Percentiles rank a stretch among this genome's conserved stretches.
Evolutionary conservation across 2,888 invertebrate species (phyloP).

Genomic region (Siphonodentalium dalli): DNA sequence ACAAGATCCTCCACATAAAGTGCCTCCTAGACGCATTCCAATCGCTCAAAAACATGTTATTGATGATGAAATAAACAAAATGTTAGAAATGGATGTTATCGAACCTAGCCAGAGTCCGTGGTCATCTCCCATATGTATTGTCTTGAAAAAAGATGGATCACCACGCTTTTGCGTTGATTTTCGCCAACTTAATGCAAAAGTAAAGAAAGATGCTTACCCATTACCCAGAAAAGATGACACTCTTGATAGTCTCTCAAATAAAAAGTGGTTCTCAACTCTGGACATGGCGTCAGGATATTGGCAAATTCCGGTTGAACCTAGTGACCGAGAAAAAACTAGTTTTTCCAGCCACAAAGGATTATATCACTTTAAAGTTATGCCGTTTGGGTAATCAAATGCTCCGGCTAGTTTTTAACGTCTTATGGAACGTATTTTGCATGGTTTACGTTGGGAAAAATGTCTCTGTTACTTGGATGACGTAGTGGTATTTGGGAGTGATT

Average conservation of each 20-base stretch:
- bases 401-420: background rate
- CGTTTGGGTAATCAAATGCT: background rate
- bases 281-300: slow-evolving; percentile 13
- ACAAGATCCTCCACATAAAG: slow-evolving; percentile 3
- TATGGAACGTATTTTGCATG: slow-evolving; percentile 1
- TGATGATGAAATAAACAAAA: slow-evolving; percentile 11
- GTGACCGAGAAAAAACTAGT: background rate
- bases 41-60: slow-evolving; percentile 12
- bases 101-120: slow-evolving; percentile 14
- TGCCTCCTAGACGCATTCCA: slow-evolving; percentile 12
- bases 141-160: slow-evolving; percentile 8
- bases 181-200: background rate
- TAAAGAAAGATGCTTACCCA: slow-evolving; percentile 3
- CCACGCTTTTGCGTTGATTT: slow-evolving; percentile 11
- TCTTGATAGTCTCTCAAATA: slow-evolving; percentile 4
- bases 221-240: slow-evolving; percentile 1
- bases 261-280: slow-evolving; percentile 7
- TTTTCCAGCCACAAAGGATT: background rate
- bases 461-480: slow-evolving; percentile 6
- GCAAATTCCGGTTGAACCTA: background rate
- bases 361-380: background rate
- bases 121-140: slow-evolving; percentile 7
- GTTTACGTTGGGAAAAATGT: background rate
- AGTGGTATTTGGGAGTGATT: background rate
- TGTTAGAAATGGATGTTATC: slow-evolving; percentile 16